Evolutionary conservation across 2,888 invertebrate genomes (phyloP).

Genomic region (Eupeodes luniger): DNA sequence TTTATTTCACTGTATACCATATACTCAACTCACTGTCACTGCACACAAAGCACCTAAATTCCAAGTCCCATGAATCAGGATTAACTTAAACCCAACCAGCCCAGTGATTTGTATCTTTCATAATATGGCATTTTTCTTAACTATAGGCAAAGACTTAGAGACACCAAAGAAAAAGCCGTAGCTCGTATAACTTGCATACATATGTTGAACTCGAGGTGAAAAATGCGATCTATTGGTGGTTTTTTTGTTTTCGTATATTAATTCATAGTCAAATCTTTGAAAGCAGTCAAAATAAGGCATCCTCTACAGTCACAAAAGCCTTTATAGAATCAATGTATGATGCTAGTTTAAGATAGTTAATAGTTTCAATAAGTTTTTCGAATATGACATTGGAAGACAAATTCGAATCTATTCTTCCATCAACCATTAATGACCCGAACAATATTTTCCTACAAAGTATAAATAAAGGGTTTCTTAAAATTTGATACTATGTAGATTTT

Average conservation of each 20-base stretch:
- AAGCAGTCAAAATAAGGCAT: neutral
- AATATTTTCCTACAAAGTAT: too few relatives aligned
- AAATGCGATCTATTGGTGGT: constrained; percentile 40
- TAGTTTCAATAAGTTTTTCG: too few relatives aligned
- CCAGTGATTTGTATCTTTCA: constrained; percentile 73
- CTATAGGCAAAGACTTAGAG: neutral
- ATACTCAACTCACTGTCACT: too few relatives aligned
- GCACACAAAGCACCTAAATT: constrained; percentile 48
- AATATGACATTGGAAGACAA: too few relatives aligned
- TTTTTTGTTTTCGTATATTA: neutral
- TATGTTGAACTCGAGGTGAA: constrained; percentile 48
- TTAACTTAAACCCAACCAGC: constrained; percentile 70
- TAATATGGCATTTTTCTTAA: constrained; percentile 44
- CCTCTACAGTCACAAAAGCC: too few relatives aligned
- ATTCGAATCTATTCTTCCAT: too few relatives aligned
- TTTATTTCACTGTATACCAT: constrained; percentile 8
- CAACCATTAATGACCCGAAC: too few relatives aligned
- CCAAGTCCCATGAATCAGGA: constrained; percentile 68
- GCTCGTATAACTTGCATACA: constrained; percentile 1
- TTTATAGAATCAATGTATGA: too few relatives aligned
- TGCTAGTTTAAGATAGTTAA: too few relatives aligned
- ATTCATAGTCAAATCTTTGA: neutral
- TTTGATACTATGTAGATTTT: too few relatives aligned
- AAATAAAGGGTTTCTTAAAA: too few relatives aligned
- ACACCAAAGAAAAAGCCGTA: constrained; percentile 33